These are phyloP conservation scores for Cheilosia urbana DNA, from an alignment of 2,888 invertebrate genomes.

Conservation along the genomic window DNA sequence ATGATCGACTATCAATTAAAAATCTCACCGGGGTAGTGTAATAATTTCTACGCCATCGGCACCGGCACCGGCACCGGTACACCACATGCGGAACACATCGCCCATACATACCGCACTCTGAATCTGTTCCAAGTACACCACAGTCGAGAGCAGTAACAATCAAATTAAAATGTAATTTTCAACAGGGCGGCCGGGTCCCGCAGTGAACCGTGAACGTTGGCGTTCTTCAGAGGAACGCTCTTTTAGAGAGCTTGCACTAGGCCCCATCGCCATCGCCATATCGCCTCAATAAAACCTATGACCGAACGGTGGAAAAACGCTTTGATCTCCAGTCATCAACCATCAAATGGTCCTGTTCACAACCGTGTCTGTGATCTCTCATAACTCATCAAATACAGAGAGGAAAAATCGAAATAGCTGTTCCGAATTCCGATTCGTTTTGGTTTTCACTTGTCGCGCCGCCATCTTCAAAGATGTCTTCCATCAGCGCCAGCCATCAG, in stretches of 20 bases:
- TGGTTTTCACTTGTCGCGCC: slow-evolving; percentile 71
- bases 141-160: slow-evolving; percentile 59
- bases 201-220: slow-evolving; percentile 18
- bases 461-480: slow-evolving; percentile 76
- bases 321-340: slow-evolving; percentile 70
- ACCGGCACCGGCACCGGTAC: slow-evolving; percentile 25
- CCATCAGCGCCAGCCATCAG: slow-evolving; percentile 84
- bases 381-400: slow-evolving; percentile 61
- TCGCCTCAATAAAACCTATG: slow-evolving; percentile 70
- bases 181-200: slow-evolving; percentile 53
- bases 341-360: slow-evolving; percentile 67
- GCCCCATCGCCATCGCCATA: slow-evolving; percentile 10
- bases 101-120: slow-evolving; percentile 34
- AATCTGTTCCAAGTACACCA: neutral
- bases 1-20: slow-evolving; percentile 72
- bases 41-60: slow-evolving; percentile 56
- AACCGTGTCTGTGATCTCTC: slow-evolving; percentile 72
- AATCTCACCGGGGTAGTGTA: slow-evolving; percentile 68
- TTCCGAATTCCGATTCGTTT: slow-evolving; percentile 63
- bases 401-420: slow-evolving; percentile 1
- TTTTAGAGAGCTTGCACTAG: slow-evolving; percentile 13
- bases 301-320: slow-evolving; percentile 66
- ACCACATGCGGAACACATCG: slow-evolving; percentile 69
- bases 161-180: slow-evolving; percentile 74
- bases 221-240: slow-evolving; percentile 35